A percentile compares a stretch with the other conserved stretches of the same genome.
Evolutionary conservation across 2,113 vertebrate species (phyloP).

Genomic region (Ageneiosus marmoratus): DNA sequence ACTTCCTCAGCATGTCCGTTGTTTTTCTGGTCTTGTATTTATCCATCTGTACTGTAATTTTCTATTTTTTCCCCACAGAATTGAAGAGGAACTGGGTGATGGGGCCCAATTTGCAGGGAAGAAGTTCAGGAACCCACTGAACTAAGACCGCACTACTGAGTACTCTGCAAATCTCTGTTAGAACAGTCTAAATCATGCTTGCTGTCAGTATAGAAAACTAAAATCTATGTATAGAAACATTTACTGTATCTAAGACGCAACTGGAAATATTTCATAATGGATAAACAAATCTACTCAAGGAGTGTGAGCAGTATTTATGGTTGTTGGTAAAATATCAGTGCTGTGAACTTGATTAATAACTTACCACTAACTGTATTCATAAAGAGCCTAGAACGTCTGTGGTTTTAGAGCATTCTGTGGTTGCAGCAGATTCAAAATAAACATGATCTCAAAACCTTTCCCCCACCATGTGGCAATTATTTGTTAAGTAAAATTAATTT

Average conservation of each 20-base stretch:
- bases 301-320: constrained; percentile 16
- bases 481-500: neutral
- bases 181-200: neutral
- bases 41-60: neutral
- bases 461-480: neutral
- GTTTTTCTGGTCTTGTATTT: neutral
- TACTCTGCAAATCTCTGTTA: neutral
- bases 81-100: constrained; percentile 93
- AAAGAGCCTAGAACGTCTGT: constrained; percentile 15
- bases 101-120: constrained; percentile 88
- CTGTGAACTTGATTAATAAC: constrained; percentile 8
- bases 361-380: constrained; percentile 13
- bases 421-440: constrained; percentile 11
- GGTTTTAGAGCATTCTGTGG: constrained; percentile 9
- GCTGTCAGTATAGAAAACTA: constrained; percentile 7
- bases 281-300: constrained; percentile 4
- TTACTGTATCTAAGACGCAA: neutral
- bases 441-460: constrained; percentile 6
- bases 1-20: neutral
- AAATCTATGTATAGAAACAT: neutral
- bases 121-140: constrained; percentile 88
- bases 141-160: constrained; percentile 27
- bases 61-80: constrained; percentile 71
- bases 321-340: neutral
- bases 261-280: neutral